Base-by-base conservation (phyloP, 2,113 vertebrate species). In the Sebastes fasciatus region DNA sequence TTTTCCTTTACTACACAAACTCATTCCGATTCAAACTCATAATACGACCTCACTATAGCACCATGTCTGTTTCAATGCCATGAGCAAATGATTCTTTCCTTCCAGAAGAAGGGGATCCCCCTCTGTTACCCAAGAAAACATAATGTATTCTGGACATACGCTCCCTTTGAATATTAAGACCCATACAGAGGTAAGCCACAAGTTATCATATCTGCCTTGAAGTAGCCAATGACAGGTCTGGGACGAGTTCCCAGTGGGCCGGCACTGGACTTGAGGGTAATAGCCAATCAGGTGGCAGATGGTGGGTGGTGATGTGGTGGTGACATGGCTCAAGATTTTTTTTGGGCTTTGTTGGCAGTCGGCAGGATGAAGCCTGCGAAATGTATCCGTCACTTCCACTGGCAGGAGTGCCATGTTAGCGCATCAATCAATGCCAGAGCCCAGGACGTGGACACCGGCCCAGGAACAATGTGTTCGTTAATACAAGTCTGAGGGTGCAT, bases 301-400 rank as follows among this genome's bases (percentile, higher is more conserved):
- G 3, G 71, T 60, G 57, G 74, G 80, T 55, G 74, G 71, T 54
- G 71, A 82, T 69, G 57, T 54, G 58, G 51, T 23, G 70, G 63
- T 71, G 88, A 79, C 86, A 87, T 21, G n/a, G 71, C 66, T 34
- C 52, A 45, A 61, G 69, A 67, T 70, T 74, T 69, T 74, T 66
- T 21, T 34, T 34, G 34, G 42, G 46, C 62, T 83, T 75, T 74
- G 55, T 64, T 75, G 78, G 74, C 78, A 77, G 80, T 54, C 34
- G 40, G 8, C 63, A 34, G 67, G 85, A 83, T 52, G 60, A 80
- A 72, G 82, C 58, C 86, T 82, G 77, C n/a, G 0, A 77, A 91
- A 84, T 80, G 74, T 86, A 83, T 89, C 86, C 82, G 84, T 94
- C 89, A 91, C 90, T 84, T 91, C 49, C 70, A 72, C 80, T 85